Evolutionary conservation across 2,888 invertebrate genomes (phyloP).

Genomic region (Shargacucullia verbasci): DNA sequence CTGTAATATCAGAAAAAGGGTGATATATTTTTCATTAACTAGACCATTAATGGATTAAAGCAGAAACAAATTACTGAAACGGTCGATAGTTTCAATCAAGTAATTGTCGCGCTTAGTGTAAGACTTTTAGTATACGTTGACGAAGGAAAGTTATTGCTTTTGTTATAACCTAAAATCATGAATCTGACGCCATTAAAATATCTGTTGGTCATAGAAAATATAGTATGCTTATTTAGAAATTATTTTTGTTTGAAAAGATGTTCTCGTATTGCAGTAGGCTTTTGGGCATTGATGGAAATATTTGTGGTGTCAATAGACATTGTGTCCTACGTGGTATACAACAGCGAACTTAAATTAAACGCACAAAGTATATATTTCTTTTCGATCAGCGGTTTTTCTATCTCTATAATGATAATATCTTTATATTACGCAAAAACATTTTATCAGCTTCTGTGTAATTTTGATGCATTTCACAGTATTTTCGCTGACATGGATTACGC

Average conservation of each 20-base stretch:
- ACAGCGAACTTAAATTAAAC: neutral
- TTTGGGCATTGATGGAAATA: conserved; percentile 24
- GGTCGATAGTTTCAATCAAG: neutral
- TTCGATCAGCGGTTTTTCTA: conserved; percentile 29
- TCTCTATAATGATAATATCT: conserved; percentile 28
- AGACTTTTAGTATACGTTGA: neutral
- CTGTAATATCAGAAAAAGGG: conserved; percentile 12
- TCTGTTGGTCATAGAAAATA: conserved; percentile 51
- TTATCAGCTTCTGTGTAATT: conserved; percentile 31
- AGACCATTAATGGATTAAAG: conserved; percentile 25
- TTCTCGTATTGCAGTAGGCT: conserved; percentile 21
- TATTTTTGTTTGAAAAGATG: conserved; percentile 31
- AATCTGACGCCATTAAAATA: conserved; percentile 46
- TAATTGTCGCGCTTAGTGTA: neutral
- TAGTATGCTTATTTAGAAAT: conserved; percentile 56
- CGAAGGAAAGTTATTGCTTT: neutral
- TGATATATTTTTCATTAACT: conserved; percentile 2
- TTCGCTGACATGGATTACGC: conserved; percentile 27
- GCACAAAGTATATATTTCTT: conserved; percentile 19
- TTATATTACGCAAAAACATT: conserved; percentile 35
- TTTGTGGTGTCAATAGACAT: neutral
- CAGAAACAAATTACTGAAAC: conserved; percentile 7
- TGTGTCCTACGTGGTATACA: neutral
- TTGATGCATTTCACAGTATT: conserved; percentile 24
- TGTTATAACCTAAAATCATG: conserved; percentile 14